Conservation (phyloP, 1,140 invertebrate species). For the Metaphire vulgaris region DNA sequence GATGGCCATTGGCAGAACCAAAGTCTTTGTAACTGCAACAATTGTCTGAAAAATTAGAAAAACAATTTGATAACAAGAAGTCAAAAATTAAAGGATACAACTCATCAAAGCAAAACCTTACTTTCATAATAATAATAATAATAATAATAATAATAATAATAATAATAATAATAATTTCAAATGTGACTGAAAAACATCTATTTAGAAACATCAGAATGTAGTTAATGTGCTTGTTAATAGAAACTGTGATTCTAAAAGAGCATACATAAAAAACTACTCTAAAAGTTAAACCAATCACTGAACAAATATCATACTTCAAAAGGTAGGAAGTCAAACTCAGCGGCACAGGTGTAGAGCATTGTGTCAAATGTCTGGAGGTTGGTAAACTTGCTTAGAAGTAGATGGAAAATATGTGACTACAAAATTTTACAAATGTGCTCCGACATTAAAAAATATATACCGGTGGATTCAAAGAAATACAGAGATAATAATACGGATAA, state of each 20-base stretch:
- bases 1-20: not conserved
- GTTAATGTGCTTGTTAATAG: not conserved
- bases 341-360: slow-evolving; percentile 72
- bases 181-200: not conserved
- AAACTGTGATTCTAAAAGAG: not conserved
- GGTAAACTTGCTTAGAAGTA: slow-evolving; percentile 68
- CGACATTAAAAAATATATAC: not conserved
- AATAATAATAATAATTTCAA: not conserved
- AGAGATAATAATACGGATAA: too few species aligned
- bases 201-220: not conserved
- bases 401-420: slow-evolving; percentile 67
- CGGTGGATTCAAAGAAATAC: not conserved
- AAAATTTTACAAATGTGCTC: not conserved
- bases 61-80: not conserved
- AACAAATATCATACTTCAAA: slow-evolving; percentile 39
- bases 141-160: not conserved
- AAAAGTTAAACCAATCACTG: not conserved
- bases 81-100: not conserved
- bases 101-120: not conserved
- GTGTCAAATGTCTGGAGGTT: slow-evolving; percentile 73
- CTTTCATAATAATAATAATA: not conserved
- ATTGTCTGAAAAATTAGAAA: not conserved
- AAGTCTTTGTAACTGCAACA: not conserved
- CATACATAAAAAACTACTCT: not conserved
- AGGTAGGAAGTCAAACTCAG: slow-evolving; percentile 72